Evolutionary conservation across 2,113 vertebrate genomes (phyloP), one percentile per base, ranked within the genome.

Genomic region (Notothenia coriiceps): DNA sequence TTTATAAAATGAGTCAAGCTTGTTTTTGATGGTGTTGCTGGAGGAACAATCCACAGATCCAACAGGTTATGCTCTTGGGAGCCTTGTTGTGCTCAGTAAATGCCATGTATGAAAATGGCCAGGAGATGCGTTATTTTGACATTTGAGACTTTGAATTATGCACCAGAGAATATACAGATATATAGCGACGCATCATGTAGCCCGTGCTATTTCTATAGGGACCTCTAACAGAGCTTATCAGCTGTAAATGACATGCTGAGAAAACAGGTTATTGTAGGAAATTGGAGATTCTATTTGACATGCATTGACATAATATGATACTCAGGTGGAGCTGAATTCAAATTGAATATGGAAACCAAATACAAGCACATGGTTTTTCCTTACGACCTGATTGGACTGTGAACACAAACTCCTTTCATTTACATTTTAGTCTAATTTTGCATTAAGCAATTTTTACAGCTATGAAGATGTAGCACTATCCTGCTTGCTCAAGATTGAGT

Each of bases 221-320:
- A 15, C 0, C 5, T 29, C 20, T 71, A n/a, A 49, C 18, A 44
- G 40, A 71, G 17, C 22, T 44, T 2, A 44, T 61, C 13, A 57
- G 44, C 9, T 73, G 40, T 50, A 43, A 74, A 63, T 33, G 10
- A 79, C 29, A 1, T 7, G 13, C 69, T 54, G 46, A 60, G 43
- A 5, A 44, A 44, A 52, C 56, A 71, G 40, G 15, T 64, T 17
- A 50, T 49, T 40, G 57, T 55, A 54, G 11, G 15, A 71, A 67
- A 63, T 70, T 14, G 17, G 10, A 61, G 35, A 62, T 40, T 29
- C 18, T 51, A 47, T 68, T 40, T 75, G 35, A 35, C n/a, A 62
- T 69, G 20, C 55, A 17, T 57, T 43, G 14, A 55, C 40, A 51
- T 63, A n/a, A 73, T 15, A 35, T 69, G 64, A 64, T 82, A 84